phyloP scores from a whole-genome alignment of 2,888 invertebrate genomes.

The Lepidocyrtinus sp. region DNA sequence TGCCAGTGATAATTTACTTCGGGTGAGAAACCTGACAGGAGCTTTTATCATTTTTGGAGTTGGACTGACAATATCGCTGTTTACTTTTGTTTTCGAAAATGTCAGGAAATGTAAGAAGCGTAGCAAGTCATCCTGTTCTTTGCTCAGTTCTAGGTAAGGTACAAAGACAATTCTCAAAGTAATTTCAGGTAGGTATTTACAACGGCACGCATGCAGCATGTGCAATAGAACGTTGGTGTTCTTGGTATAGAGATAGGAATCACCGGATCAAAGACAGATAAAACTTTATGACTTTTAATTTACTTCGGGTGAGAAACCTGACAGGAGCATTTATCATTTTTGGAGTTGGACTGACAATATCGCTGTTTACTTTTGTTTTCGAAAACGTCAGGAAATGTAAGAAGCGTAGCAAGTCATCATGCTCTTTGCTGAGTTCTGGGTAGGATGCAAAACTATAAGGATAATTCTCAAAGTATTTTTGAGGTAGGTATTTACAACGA shows the following conservation, averaged over 20 bases:
- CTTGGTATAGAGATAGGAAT: too few relatives aligned
- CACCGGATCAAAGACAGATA: too few relatives aligned
- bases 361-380: slow-evolving; percentile 12
- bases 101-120: neutral
- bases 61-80: slow-evolving; percentile 22
- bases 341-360: slow-evolving; percentile 13
- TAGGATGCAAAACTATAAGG: too few relatives aligned
- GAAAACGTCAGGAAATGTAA: neutral
- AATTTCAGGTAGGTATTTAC: too few relatives aligned
- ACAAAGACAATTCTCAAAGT: too few relatives aligned
- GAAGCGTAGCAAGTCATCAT: neutral
- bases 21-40: slow-evolving; percentile 43
- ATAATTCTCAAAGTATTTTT: too few relatives aligned
- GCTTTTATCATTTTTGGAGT: slow-evolving; percentile 35
- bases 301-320: slow-evolving; percentile 45
- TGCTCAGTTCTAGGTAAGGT: too few relatives aligned
- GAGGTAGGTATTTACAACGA: too few relatives aligned
- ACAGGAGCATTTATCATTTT: slow-evolving; percentile 45
- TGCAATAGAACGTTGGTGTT: too few relatives aligned
- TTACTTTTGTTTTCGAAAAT: slow-evolving; percentile 18
- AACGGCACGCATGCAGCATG: too few relatives aligned
- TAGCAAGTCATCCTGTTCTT: neutral
- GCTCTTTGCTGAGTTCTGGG: too few relatives aligned
- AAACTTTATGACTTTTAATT: too few relatives aligned
- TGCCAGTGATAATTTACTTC: slow-evolving; percentile 29